Base-by-base conservation (phyloP, 2,113 vertebrate species). In the Chionis minor region DNA sequence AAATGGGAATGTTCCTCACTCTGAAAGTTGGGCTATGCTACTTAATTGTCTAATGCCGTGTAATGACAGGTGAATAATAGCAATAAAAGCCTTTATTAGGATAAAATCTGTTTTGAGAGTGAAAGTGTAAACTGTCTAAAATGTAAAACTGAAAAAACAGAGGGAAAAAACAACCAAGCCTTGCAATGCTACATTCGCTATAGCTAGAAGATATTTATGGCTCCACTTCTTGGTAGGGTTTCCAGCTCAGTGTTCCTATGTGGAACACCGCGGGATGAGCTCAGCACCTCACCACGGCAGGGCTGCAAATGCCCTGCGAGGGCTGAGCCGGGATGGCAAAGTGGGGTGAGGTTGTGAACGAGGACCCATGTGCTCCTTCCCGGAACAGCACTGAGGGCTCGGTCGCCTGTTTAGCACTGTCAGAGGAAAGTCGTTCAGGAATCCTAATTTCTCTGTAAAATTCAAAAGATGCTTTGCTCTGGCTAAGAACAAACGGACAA, bases 11-110 rank as follows among this genome's bases (percentile, higher is more conserved):
- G 94, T 85, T 94, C 90, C 30, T 77, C 5, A 61, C 96, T 89
- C 88, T 95, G 97, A 95, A 94, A 94, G 75, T 65, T 87, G 40
- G 96, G 66, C 94, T 97, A 92, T 19, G 58, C 90, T 94, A 81
- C 81, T 88, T 97, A 96, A 97, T 98, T 98, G 95, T 96, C 96
- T 97, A 97, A 96, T 96, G 95, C 85, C n/a, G 3, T 96, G 96
- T 96, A 98, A 98, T 97, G 98, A 97, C 98, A 98, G 97, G 97
- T 95, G 97, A 96, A 98, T 97, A 97, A 98, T 95, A 88, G 95
- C 94, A 97, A 97, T 97, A 97, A 97, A 96, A 97, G 94, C 95
- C 93, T 98, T 97, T 96, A 98, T 96, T 96, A 97, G 96, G 95
- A 87, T 93, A 95, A 97, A 98, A 94, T 96, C 95, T 97, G 96